These are phyloP conservation scores for Lysiphlebus fabarum DNA, from an alignment of 1,140 invertebrate species.

Conservation along the genomic window DNA sequence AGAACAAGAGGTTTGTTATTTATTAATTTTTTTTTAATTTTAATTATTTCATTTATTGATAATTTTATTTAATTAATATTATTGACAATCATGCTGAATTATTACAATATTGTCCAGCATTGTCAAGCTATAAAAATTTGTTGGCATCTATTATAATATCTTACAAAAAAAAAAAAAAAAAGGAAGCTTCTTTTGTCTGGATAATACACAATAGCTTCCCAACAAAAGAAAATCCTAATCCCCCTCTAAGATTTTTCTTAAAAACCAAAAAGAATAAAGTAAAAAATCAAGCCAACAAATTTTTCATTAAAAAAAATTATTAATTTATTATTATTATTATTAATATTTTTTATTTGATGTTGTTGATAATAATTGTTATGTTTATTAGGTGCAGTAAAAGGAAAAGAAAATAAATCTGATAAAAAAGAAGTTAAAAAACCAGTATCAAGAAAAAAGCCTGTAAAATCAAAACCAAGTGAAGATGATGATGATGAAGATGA, in stretches of 20 bases:
- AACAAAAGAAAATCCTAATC: constrained; percentile 1
- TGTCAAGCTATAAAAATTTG: too few species aligned
- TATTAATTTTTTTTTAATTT: constrained; percentile 12
- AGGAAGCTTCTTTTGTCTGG: constrained; percentile 5
- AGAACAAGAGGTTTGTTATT: constrained; percentile 24
- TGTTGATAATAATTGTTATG: background rate
- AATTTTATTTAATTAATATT: background rate
- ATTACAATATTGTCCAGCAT: background rate
- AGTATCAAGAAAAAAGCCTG: constrained; percentile 18
- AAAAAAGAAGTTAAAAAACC: constrained; percentile 13
- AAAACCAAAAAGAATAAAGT: too few species aligned
- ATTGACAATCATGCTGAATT: background rate
- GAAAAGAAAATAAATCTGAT: constrained; percentile 5
- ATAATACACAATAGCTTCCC: constrained; percentile 1
- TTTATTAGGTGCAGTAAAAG: background rate
- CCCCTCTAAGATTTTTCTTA: background rate
- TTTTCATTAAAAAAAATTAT: background rate
- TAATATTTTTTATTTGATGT: background rate
- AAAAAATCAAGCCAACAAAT: background rate
- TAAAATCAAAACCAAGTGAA: constrained; percentile 1
- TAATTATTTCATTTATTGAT: background rate
- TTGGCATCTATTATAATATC: too few species aligned
- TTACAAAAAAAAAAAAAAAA: too few species aligned
- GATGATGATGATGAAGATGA: constrained; percentile 4
- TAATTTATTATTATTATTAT: background rate